Percentiles rank a stretch among this genome's conserved stretches.
Evolutionary conservation across 2,113 vertebrate species (phyloP).

Genomic region (Caranx melampygus): DNA sequence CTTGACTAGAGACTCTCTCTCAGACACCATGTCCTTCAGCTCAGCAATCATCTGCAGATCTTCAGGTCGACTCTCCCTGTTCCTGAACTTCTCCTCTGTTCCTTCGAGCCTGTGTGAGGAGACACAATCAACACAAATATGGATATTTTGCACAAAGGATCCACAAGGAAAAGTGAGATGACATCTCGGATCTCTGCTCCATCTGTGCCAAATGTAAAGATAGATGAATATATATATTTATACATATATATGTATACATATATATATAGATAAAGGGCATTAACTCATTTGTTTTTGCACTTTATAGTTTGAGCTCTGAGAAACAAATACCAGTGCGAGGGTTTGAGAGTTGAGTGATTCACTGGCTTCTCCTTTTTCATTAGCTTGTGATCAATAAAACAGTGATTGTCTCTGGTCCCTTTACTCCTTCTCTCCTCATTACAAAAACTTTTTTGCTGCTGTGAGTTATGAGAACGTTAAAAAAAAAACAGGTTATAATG

Average conservation of each 20-base stretch:
- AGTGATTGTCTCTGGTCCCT: constrained; percentile 14
- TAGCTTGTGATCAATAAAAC: constrained; percentile 52
- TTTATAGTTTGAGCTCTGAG: neutral
- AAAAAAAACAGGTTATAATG: constrained; percentile 12
- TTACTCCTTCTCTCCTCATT: neutral
- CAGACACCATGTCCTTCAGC: constrained; percentile 95
- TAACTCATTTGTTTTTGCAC: neutral
- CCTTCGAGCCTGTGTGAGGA: constrained; percentile 89
- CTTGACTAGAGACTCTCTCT: constrained; percentile 96
- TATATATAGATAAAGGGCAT: neutral
- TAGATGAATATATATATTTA: neutral
- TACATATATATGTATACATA: neutral
- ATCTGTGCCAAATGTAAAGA: neutral
- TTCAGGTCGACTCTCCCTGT: constrained; percentile 95
- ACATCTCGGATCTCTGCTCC: neutral
- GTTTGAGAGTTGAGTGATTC: constrained; percentile 8
- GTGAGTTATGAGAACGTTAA: constrained; percentile 36
- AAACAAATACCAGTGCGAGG: constrained; percentile 9
- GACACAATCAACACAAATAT: neutral
- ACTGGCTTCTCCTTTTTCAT: constrained; percentile 28
- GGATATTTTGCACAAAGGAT: neutral
- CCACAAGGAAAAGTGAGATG: neutral
- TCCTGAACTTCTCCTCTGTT: constrained; percentile 96
- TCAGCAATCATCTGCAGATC: constrained; percentile 96
- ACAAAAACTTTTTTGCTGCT: constrained; percentile 18